Conservation (phyloP, 2,888 invertebrate species). For the Phyllotreta cruciferae region DNA sequence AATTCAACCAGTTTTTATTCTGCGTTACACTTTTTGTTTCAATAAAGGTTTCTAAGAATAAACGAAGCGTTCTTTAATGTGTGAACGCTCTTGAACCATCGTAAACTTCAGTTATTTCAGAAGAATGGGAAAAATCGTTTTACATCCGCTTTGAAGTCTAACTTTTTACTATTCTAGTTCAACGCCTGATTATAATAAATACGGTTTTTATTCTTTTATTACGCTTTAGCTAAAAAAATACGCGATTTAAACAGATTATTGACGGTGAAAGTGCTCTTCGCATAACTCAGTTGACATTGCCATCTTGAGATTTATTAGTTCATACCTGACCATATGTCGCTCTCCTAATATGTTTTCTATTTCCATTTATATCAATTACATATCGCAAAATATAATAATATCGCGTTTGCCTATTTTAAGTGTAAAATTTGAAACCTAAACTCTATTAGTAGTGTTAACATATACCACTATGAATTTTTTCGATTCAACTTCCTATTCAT, state of each 20-base stretch:
- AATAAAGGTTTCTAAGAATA: too few species aligned
- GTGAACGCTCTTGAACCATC: conserved; percentile 9
- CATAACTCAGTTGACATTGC: conserved; percentile 19
- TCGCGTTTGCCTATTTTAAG: too few species aligned
- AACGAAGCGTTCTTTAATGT: background rate
- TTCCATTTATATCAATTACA: background rate
- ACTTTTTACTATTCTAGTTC: conserved; percentile 13
- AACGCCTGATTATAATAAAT: conserved; percentile 6
- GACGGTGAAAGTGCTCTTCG: conserved; percentile 19
- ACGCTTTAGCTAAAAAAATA: background rate
- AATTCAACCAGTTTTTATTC: too few species aligned
- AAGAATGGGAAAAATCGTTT: background rate
- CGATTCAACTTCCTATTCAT: too few species aligned
- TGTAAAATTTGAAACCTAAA: too few species aligned
- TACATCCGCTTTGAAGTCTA: background rate
- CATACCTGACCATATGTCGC: conserved; percentile 18
- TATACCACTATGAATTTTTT: too few species aligned
- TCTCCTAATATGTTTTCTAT: conserved; percentile 16
- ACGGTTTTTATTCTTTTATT: background rate
- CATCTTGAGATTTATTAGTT: conserved; percentile 15
- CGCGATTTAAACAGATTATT: conserved; percentile 1
- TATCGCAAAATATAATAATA: too few species aligned
- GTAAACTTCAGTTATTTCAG: background rate
- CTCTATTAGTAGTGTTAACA: too few species aligned
- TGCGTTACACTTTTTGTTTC: too few species aligned